Evolutionary conservation across 2,888 invertebrate genomes (phyloP).

Genomic region (Parelbella ahira): DNA sequence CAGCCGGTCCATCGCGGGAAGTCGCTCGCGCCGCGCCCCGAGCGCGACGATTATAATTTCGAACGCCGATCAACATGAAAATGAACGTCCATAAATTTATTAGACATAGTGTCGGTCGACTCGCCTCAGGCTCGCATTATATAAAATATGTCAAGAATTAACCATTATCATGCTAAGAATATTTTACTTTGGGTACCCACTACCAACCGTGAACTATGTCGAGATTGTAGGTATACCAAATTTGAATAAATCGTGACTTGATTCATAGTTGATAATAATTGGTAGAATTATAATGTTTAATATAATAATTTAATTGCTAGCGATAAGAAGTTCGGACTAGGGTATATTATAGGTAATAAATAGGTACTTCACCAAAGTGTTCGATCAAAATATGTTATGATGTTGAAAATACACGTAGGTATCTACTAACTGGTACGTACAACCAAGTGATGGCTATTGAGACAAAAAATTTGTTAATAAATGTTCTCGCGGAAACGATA

Average conservation of each 20-base stretch:
- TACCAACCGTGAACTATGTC: slow-evolving; percentile 46
- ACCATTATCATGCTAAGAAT: slow-evolving; percentile 72
- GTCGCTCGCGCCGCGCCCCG: slow-evolving; percentile 53
- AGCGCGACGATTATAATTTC: slow-evolving; percentile 77
- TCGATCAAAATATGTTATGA: no score
- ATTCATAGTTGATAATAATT: slow-evolving; percentile 28
- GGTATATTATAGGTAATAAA: no score
- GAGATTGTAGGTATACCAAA: slow-evolving; percentile 39
- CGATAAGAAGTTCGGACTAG: no score
- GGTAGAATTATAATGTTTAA: no score
- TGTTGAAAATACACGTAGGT: no score
- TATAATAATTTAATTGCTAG: no score
- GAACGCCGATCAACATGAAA: slow-evolving; percentile 78
- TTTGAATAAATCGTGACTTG: slow-evolving; percentile 47
- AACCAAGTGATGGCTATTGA: no score
- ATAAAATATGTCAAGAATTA: slow-evolving; percentile 79
- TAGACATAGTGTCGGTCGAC: slow-evolving; percentile 77
- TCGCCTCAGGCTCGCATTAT: slow-evolving; percentile 73
- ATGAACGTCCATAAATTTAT: slow-evolving; percentile 79
- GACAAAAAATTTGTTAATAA: no score
- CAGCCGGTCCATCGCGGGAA: slow-evolving; percentile 8
- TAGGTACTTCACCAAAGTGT: no score
- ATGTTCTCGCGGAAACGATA: slow-evolving; percentile 63
- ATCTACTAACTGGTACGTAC: no score
- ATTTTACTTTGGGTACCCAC: slow-evolving; percentile 53